Evolutionary conservation across 2,888 invertebrate species (phyloP).

Genomic region (Diarsia rubi): DNA sequence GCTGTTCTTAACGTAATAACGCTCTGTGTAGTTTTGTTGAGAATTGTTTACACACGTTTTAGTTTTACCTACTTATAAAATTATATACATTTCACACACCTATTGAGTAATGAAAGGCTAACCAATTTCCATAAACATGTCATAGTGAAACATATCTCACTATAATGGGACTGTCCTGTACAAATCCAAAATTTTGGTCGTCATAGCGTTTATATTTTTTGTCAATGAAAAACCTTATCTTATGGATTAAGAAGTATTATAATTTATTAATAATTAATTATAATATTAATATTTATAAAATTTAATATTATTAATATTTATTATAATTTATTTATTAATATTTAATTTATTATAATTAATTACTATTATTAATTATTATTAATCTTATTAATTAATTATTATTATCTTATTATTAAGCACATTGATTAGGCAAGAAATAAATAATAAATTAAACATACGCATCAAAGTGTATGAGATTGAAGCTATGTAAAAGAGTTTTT

Average conservation of each 20-base stretch:
- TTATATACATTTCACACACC: neutral
- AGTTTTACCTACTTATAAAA: neutral
- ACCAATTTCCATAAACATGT: no score
- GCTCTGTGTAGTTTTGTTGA: neutral
- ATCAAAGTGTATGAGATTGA: neutral
- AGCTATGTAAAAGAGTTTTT: neutral
- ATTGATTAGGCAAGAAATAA: no score
- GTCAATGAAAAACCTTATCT: neutral
- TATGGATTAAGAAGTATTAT: no score
- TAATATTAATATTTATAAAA: no score
- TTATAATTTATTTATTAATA: no score
- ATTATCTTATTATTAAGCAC: no score
- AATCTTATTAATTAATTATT: no score
- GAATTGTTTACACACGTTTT: neutral
- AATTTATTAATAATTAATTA: no score
- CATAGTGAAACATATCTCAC: neutral
- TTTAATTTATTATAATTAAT: no score
- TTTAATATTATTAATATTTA: no score
- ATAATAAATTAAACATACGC: neutral
- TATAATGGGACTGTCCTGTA: neutral
- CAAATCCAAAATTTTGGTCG: neutral
- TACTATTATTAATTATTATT: no score
- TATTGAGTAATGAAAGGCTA: neutral
- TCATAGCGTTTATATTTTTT: neutral
- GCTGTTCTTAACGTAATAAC: constrained; percentile 1